Percentiles rank a stretch among this genome's conserved stretches.
These are phyloP conservation scores for Euleptes europaea DNA, from an alignment of 2,113 vertebrate genomes.

Conservation along the genomic window DNA sequence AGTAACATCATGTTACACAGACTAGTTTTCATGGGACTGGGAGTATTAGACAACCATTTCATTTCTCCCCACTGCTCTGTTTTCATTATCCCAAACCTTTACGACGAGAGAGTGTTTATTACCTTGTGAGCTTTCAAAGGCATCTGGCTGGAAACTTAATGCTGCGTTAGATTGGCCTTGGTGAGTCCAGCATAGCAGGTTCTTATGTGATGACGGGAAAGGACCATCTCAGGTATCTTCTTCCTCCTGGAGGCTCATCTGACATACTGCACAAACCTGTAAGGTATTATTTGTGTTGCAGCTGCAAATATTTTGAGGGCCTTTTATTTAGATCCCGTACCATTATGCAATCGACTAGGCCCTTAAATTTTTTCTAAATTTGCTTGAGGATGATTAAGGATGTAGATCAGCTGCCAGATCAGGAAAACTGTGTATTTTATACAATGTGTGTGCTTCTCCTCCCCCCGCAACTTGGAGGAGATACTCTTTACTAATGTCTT, in stretches of 20 bases:
- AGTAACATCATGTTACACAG: constrained; percentile 2
- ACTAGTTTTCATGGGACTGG: not conserved
- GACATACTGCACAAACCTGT: not conserved
- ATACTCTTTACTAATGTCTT: no score
- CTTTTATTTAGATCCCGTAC: not conserved
- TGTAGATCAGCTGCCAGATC: no score
- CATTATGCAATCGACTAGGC: not conserved
- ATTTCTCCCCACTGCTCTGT: not conserved
- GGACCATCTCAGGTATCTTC: not conserved
- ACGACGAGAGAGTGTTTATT: not conserved
- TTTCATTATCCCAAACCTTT: not conserved
- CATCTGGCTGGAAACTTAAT: not conserved
- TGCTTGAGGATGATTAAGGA: no score
- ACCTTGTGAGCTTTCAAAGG: not conserved
- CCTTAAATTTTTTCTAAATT: not conserved
- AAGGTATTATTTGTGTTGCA: not conserved
- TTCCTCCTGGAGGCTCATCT: not conserved
- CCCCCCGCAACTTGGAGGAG: no score
- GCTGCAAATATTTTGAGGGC: not conserved
- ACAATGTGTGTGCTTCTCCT: no score
- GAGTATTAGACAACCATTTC: constrained; percentile 17
- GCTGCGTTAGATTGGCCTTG: not conserved
- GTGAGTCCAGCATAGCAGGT: not conserved
- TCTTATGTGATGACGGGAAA: not conserved
- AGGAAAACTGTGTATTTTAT: no score